Evolutionary conservation across 2,113 vertebrate species (phyloP), one percentile per base, ranked within the genome.

Genomic region (Pristiophorus japonicus): DNA sequence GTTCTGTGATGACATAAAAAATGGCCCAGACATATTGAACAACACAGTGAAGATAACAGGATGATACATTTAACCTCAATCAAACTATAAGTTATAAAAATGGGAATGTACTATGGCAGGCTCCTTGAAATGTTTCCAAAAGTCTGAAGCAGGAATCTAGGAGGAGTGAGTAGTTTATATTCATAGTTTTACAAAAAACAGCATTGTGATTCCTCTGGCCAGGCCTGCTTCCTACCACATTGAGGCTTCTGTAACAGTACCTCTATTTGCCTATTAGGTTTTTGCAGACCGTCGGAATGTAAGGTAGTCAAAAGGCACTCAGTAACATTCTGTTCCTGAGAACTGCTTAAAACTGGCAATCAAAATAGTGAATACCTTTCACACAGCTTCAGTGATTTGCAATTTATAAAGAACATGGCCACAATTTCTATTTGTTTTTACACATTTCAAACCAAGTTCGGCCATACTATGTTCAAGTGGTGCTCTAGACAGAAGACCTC

Each of bases 401-500:
- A 70, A 94, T 94, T 94, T 67, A 94, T 51, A 70, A 67, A 94
- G 93, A 94, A 94, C 93, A 94, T 94, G 93, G 93, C 93, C 42
- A 94, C 92, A 94, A 94, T 70, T 94, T 94, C 93, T 94, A 94
- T 94, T 94, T 94, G 93, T 94, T 94, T 94, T 94, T 94, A 51
- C 93, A 94, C 65, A 45, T 94, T 94, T 94, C 66, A 70, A 94
- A 70, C 66, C 11, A 51, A 93, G 38, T 94, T 67, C 92, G 12
- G 22, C 24, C 38, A 45, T 27, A 67, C 65, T 94, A 45, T 38
- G 27, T 70, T 94, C 65, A 67, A 94, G 42, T 94, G 66, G 93
- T 30, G 12, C 42, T 70, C 66, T 1, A 30, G 65, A 94, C 45
- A 70, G 93, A 70, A 47, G 93, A 45, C 11, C 66, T 94, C 45